phyloP scores from a whole-genome alignment of 2,113 vertebrate genomes.

The Alexandromys fortis region DNA sequence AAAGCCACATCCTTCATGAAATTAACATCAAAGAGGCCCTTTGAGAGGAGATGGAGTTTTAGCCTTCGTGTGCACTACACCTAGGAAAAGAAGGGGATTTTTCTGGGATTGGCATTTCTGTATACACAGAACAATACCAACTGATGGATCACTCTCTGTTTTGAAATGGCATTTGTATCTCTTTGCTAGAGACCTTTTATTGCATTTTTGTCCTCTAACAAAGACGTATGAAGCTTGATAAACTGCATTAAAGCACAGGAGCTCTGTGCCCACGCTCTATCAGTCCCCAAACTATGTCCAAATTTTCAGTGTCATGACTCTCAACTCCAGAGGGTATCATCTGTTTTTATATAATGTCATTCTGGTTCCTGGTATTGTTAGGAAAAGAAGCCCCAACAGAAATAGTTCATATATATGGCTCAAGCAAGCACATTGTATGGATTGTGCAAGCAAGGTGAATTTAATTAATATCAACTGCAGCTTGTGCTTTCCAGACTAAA shows the following conservation, averaged over 20 bases:
- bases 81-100: constrained; percentile 18
- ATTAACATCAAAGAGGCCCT: constrained; percentile 39
- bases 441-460: not conserved
- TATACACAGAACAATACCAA: constrained; percentile 36
- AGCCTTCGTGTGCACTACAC: not conserved
- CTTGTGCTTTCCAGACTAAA: constrained; percentile 36
- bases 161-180: constrained; percentile 60
- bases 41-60: not conserved
- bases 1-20: constrained; percentile 38
- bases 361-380: constrained; percentile 36
- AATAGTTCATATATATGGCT: constrained; percentile 44
- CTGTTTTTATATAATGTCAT: not conserved
- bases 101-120: constrained; percentile 46
- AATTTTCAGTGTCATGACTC: constrained; percentile 41
- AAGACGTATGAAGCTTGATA: constrained; percentile 62
- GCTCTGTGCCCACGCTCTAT: not conserved
- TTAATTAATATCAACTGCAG: constrained; percentile 37
- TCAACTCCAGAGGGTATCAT: not conserved
- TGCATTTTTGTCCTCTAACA: constrained; percentile 66
- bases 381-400: constrained; percentile 32
- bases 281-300: constrained; percentile 32
- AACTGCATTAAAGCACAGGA: constrained; percentile 41
- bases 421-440: constrained; percentile 32
- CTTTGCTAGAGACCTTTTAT: constrained; percentile 59
- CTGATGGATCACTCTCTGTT: constrained; percentile 51